Conservation (phyloP, 2,113 vertebrate genomes). For the Oostethus manadensis region DNA sequence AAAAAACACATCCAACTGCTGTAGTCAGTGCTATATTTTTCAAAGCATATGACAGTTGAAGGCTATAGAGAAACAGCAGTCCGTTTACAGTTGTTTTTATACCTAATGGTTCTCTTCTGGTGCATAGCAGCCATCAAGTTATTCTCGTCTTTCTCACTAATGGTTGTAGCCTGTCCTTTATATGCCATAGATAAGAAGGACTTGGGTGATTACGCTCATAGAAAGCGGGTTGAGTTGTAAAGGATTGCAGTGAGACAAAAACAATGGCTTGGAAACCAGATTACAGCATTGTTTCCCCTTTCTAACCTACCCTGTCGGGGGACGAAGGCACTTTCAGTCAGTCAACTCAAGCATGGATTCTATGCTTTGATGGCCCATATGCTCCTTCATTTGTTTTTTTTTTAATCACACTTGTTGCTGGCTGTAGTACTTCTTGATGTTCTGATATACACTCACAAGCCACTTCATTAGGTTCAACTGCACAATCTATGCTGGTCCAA, state of each 20-base stretch:
- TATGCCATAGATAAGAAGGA: constrained; percentile 23
- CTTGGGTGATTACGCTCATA: neutral
- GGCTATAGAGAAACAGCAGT: constrained; percentile 11
- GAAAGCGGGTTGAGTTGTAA: constrained; percentile 19
- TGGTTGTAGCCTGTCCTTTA: constrained; percentile 31
- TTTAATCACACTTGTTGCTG: constrained; percentile 24
- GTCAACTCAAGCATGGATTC: constrained; percentile 26
- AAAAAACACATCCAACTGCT: constrained; percentile 20
- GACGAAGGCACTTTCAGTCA: constrained; percentile 14
- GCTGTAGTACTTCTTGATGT: constrained; percentile 24
- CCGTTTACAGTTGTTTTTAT: constrained; percentile 17
- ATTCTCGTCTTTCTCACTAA: constrained; percentile 30
- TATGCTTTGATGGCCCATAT: constrained; percentile 21
- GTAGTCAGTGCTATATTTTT: constrained; percentile 12
- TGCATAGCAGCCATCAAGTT: constrained; percentile 24
- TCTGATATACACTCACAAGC: constrained; percentile 17
- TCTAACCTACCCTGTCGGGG: constrained; percentile 17
- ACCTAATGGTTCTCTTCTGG: constrained; percentile 8
- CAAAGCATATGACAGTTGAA: constrained; percentile 15
- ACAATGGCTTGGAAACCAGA: constrained; percentile 22
- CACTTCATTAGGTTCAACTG: neutral
- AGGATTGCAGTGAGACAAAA: constrained; percentile 29
- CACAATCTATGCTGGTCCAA: too few relatives aligned
- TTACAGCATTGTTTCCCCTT: constrained; percentile 15
- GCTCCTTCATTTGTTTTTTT: constrained; percentile 11